phyloP scores from a whole-genome alignment of 2,797 vertebrate genomes.

The Gymnothorax reevesii region DNA sequence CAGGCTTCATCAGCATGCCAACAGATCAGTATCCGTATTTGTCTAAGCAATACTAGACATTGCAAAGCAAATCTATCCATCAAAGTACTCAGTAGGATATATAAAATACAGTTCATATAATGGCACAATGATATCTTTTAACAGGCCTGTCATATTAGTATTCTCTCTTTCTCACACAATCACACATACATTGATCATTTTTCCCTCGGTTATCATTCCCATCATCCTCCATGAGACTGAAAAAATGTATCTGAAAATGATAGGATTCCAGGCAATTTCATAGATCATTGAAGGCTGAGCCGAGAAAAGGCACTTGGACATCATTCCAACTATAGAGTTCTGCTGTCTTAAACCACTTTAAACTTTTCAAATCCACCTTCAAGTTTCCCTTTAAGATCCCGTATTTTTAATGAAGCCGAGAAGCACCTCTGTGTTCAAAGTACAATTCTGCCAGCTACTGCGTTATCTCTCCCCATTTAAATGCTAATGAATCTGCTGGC shows the following conservation, averaged over 20 bases:
- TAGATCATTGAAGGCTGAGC: neutral
- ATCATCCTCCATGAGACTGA: constrained; percentile 18
- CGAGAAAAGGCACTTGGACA: constrained; percentile 7
- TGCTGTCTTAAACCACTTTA: constrained; percentile 21
- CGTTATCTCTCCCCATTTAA: constrained; percentile 75
- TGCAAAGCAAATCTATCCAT: neutral
- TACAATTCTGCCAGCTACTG: constrained; percentile 48
- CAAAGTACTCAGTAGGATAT: neutral
- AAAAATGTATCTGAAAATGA: neutral
- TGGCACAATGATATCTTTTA: neutral
- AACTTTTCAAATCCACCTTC: constrained; percentile 27
- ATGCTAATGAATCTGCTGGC: constrained; percentile 74
- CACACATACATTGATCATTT: constrained; percentile 22
- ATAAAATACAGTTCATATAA: neutral
- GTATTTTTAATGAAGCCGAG: constrained; percentile 43
- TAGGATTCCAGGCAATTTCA: neutral
- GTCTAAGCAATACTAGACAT: neutral
- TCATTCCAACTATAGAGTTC: constrained; percentile 4
- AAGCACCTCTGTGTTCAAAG: constrained; percentile 59
- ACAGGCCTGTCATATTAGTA: neutral
- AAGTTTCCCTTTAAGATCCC: constrained; percentile 20
- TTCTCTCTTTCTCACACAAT: constrained; percentile 35
- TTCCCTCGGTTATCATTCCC: neutral
- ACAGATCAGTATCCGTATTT: neutral
- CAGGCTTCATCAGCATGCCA: neutral